phyloP scores from a whole-genome alignment of 2,888 invertebrate genomes.

The Trichogramma evanescens region DNA sequence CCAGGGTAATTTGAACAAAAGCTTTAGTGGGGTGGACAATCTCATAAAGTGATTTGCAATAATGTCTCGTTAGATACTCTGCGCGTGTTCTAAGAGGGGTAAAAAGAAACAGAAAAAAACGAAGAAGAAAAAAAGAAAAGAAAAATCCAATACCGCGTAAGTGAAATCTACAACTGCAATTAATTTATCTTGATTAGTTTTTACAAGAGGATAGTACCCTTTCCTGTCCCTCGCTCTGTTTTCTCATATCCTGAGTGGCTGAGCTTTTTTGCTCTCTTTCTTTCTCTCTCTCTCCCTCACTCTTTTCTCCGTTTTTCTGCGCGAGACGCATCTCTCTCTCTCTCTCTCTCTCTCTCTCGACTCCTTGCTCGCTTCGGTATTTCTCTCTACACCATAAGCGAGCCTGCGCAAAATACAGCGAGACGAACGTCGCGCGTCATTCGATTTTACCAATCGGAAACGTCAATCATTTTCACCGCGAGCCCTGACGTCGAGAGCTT shows the following conservation, averaged over 20 bases:
- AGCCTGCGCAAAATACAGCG: too few relatives aligned
- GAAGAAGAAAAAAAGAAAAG: too few relatives aligned
- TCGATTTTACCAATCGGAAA: too few relatives aligned
- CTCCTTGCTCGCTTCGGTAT: slow-evolving; percentile 10
- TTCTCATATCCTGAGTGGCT: not conserved
- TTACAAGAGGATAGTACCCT: slow-evolving; percentile 30
- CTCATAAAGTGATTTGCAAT: slow-evolving; percentile 40
- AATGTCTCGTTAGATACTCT: slow-evolving; percentile 31
- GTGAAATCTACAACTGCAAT: slow-evolving; percentile 39
- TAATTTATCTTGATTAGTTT: slow-evolving; percentile 44
- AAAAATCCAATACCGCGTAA: slow-evolving; percentile 30
- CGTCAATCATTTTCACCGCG: too few relatives aligned
- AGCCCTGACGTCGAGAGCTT: too few relatives aligned
- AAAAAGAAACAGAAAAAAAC: too few relatives aligned
- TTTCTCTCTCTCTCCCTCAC: slow-evolving; percentile 7
- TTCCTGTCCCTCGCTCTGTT: slow-evolving; percentile 4
- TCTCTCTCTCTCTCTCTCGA: slow-evolving; percentile 1
- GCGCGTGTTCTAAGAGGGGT: slow-evolving; percentile 26
- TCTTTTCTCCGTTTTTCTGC: slow-evolving; percentile 12
- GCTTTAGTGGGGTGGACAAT: slow-evolving; percentile 24
- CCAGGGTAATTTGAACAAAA: slow-evolving; percentile 17
- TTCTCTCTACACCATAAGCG: too few relatives aligned
- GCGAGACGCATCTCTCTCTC: slow-evolving; percentile 13
- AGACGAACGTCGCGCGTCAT: too few relatives aligned
- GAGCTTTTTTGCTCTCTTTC: not conserved